phyloP scores from a whole-genome alignment of 1,140 invertebrate genomes.

The Drosophila sucinea region DNA sequence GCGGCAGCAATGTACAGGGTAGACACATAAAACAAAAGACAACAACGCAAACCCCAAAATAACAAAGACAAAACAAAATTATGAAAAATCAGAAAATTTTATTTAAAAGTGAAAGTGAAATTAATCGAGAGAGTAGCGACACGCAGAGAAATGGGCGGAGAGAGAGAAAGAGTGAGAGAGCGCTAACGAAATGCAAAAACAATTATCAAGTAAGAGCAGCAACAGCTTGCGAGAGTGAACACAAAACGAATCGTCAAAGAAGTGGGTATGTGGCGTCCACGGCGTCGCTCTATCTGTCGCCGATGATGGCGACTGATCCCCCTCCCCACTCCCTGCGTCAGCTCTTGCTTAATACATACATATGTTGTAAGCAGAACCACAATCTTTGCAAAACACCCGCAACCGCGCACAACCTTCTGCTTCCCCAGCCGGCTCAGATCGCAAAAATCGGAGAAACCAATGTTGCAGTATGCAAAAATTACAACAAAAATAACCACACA shows the following conservation, averaged over 20 bases:
- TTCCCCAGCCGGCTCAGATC: constrained; percentile 24
- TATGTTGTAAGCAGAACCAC: constrained; percentile 41
- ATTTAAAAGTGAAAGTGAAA: constrained; percentile 78
- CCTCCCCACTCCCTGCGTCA: no score
- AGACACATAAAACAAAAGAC: constrained; percentile 28
- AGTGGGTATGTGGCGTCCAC: neutral
- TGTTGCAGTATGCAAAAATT: constrained; percentile 39
- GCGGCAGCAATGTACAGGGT: neutral
- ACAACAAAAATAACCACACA: neutral
- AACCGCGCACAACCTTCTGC: constrained; percentile 15
- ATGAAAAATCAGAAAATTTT: constrained; percentile 76
- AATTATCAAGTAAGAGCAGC: constrained; percentile 23
- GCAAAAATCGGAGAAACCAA: constrained; percentile 53
- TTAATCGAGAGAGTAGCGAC: constrained; percentile 48
- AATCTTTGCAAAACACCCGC: constrained; percentile 36
- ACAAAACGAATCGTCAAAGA: neutral
- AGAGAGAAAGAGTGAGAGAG: constrained; percentile 6
- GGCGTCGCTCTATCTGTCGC: neutral
- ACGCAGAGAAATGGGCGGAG: neutral
- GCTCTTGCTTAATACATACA: constrained; percentile 9
- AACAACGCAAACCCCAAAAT: constrained; percentile 34
- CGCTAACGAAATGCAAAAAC: constrained; percentile 12
- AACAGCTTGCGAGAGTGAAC: neutral
- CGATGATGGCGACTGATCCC: neutral
- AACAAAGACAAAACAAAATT: constrained; percentile 53